Base-by-base conservation (phyloP, 1,140 invertebrate genomes). In the Drosophila dunni region DNA sequence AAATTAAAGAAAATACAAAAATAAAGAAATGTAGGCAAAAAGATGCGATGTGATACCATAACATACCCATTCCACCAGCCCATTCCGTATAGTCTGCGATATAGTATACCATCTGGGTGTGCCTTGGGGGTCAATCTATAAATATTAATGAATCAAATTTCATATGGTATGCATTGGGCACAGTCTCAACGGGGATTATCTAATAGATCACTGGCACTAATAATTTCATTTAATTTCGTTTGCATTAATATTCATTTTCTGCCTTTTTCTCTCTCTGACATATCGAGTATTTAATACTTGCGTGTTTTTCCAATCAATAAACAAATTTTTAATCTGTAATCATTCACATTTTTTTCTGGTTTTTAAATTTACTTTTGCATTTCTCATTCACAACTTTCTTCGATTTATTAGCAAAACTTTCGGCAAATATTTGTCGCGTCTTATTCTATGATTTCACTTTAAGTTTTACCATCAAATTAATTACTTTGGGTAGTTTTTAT, bases 161-260 rank as follows among this genome's bases (percentile, higher is more conserved):
- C 42, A 69, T 57, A 60, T 67, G 64, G n/a, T 15, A 53, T 72
- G 69, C 69, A 74, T 62, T 69, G 51, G 36, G 71, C 71, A 74
- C 57, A 74, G 24, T 33, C 40, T 20, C 24, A 9, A n/a, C 20
- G 5, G 15, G 15, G 53, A 56, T 69, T 74, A 74, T 74, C 51
- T 68, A 74, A 74, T 74, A 57, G 57, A 61, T 74, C 71, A 69
- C n/a, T 40, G 42, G 7, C 51, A 34, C 44, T 24, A 54, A 67
- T 73, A 61, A 72, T 72, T 72, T 72, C 20, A 67, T 73, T 61
- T 40, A 53, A 61, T 54, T 73, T 45, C 24, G 40, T 53, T 40
- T 51, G 34, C 13, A 74, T 62, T 56, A 69, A 69, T 69, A 74
- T 74, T 62, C 70, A 73, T 60, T 40, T 29, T 29, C 24, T 29